These are phyloP conservation scores for Drosophila diplacantha DNA, from an alignment of 2,888 invertebrate genomes.

Conservation along the genomic window DNA sequence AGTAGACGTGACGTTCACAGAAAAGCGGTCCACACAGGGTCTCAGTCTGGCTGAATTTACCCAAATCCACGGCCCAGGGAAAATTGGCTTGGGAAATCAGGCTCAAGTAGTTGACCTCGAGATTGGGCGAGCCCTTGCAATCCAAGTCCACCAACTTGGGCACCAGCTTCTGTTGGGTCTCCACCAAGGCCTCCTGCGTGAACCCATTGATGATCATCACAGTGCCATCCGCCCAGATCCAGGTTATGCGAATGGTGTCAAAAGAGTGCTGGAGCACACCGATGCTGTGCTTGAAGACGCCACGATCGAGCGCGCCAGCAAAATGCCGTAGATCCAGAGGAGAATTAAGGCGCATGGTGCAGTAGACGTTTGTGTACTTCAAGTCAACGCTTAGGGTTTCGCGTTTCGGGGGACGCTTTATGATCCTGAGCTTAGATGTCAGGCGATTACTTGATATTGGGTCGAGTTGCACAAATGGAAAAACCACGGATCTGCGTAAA, in stretches of 20 bases:
- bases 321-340: background rate
- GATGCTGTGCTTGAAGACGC: slow-evolving; percentile 18
- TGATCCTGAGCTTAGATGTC: too few species aligned
- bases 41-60: background rate
- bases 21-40: slow-evolving; percentile 2
- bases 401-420: too few species aligned
- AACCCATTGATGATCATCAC: slow-evolving; percentile 42
- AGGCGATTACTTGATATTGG: too few species aligned
- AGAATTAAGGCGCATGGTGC: background rate
- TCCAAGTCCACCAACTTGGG: slow-evolving; percentile 1
- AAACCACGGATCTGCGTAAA: too few species aligned
- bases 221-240: slow-evolving; percentile 48
- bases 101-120: background rate
- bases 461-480: too few species aligned
- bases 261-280: slow-evolving; percentile 29
- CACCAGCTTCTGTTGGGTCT: slow-evolving; percentile 21
- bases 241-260: slow-evolving; percentile 20
- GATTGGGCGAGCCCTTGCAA: too few species aligned
- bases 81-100: background rate
- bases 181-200: slow-evolving; percentile 14
- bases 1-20: background rate
- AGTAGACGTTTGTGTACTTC: background rate
- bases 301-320: background rate
- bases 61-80: background rate
- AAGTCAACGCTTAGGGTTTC: background rate